phyloP scores from a whole-genome alignment of 1,140 invertebrate genomes.

The Zaprionus vittiger region DNA sequence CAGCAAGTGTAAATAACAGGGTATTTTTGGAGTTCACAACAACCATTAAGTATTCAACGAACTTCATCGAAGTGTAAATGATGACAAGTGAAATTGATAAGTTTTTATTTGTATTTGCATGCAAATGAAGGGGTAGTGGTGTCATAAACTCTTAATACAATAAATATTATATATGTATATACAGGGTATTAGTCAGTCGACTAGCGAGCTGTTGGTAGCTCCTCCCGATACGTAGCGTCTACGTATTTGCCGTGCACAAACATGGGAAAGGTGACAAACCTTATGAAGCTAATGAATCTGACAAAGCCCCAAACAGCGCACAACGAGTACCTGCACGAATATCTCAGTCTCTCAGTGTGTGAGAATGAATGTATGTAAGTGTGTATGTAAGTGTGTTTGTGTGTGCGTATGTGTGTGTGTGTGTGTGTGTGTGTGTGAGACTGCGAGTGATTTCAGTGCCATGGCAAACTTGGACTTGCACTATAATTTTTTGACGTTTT shows the following conservation, averaged over 20 bases:
- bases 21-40: neutral
- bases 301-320: slow-evolving; percentile 38
- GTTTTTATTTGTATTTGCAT: neutral
- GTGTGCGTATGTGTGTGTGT: neutral
- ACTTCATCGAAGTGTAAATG: neutral
- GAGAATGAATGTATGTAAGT: neutral
- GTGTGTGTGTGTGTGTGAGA: neutral
- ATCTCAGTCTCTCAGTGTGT: slow-evolving; percentile 12
- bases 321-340: slow-evolving; percentile 30
- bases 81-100: neutral
- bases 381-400: neutral
- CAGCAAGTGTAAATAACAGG: neutral
- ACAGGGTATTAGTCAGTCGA: neutral
- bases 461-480: slow-evolving; percentile 43
- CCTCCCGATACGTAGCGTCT: slow-evolving; percentile 6
- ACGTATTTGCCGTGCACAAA: slow-evolving; percentile 32
- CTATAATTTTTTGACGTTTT: slow-evolving; percentile 46
- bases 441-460: neutral
- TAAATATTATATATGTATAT: neutral
- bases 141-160: neutral
- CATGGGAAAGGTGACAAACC: slow-evolving; percentile 49
- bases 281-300: slow-evolving; percentile 54
- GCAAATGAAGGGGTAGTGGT: neutral
- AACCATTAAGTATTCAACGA: neutral
- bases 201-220: neutral